Percentiles rank a stretch among this genome's conserved stretches.
These are phyloP conservation scores for Agapostemon virescens DNA, from an alignment of 2,888 invertebrate genomes.

Conservation along the genomic window DNA sequence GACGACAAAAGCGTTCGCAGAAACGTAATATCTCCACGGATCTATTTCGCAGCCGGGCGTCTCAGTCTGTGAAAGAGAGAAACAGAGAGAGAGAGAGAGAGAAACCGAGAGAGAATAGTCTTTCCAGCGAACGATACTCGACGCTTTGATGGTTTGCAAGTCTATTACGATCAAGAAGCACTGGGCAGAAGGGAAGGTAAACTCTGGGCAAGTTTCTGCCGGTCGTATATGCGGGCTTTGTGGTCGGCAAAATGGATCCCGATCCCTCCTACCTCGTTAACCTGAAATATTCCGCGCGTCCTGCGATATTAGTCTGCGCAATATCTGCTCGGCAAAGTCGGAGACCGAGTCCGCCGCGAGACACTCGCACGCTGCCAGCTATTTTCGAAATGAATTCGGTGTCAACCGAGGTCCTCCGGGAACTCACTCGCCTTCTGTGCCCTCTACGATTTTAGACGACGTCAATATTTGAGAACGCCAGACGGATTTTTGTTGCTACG, in stretches of 20 bases:
- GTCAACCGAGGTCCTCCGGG: not conserved
- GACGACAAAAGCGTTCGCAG: constrained; percentile 15
- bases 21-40: constrained; percentile 41
- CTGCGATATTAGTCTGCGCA: constrained; percentile 13
- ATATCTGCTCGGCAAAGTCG: not conserved
- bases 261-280: constrained; percentile 2
- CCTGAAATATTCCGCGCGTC: constrained; percentile 4
- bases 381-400: not conserved
- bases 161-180: constrained; percentile 51
- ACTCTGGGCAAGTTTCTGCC: constrained; percentile 21
- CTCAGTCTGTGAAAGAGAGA: not conserved
- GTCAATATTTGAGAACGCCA: not conserved
- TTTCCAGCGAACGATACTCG: constrained; percentile 22
- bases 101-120: not conserved
- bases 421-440: not conserved
- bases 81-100: too few relatives aligned
- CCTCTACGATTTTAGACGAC: not conserved
- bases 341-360: not conserved
- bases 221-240: constrained; percentile 17
- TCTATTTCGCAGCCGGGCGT: not conserved
- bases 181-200: constrained; percentile 33
- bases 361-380: not conserved
- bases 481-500: not conserved
- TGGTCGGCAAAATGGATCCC: constrained; percentile 14
- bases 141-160: constrained; percentile 21